These are phyloP conservation scores for Semicossyphus pulcher DNA, from an alignment of 2,113 vertebrate genomes.

Conservation along the genomic window DNA sequence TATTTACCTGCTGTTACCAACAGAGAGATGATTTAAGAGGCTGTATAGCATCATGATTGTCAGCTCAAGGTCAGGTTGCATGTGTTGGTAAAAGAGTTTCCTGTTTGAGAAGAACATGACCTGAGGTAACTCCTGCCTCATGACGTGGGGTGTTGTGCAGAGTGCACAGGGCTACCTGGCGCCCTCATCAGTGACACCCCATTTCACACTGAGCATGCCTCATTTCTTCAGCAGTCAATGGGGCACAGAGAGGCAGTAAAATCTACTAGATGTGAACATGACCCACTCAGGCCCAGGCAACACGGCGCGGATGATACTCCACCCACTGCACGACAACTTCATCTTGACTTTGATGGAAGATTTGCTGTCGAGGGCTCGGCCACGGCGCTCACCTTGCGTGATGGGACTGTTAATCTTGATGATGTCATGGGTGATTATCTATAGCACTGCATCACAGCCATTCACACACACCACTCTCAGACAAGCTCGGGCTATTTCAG, in stretches of 20 bases:
- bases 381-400: slow-evolving; percentile 9
- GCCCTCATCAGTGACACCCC: slow-evolving; percentile 62
- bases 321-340: slow-evolving; percentile 17
- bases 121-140: slow-evolving; percentile 10
- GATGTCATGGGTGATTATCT: slow-evolving; percentile 16
- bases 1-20: slow-evolving; percentile 48
- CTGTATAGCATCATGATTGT: background rate
- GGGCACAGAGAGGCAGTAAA: slow-evolving; percentile 28
- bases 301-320: slow-evolving; percentile 3
- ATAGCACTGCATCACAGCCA: slow-evolving; percentile 7
- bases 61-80: slow-evolving; percentile 22
- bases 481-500: background rate
- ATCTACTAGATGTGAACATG: slow-evolving; percentile 39
- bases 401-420: slow-evolving; percentile 47
- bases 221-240: slow-evolving; percentile 60
- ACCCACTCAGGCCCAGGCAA: slow-evolving; percentile 16
- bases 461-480: slow-evolving; percentile 3
- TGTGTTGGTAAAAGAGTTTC: background rate
- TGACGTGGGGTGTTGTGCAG: slow-evolving; percentile 4
- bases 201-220: slow-evolving; percentile 64
- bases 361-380: background rate
- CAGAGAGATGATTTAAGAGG: slow-evolving; percentile 2
- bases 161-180: slow-evolving; percentile 31
- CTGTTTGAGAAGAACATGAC: slow-evolving; percentile 10
- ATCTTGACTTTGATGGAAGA: slow-evolving; percentile 47